These are phyloP conservation scores for Acanthoscelides obtectus DNA, from an alignment of 2,888 invertebrate species.

Conservation along the genomic window DNA sequence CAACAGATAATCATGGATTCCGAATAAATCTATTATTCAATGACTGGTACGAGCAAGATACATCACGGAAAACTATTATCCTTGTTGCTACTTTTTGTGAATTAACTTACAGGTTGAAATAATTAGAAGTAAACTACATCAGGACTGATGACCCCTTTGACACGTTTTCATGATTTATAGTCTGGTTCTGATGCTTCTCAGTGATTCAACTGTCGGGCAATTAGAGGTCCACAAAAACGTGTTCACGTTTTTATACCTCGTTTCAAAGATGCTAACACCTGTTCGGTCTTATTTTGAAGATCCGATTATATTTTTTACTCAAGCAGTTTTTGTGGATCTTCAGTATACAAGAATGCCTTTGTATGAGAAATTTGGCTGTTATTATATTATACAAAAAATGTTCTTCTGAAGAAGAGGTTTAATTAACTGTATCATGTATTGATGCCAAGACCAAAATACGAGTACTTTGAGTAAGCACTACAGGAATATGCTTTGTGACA, in stretches of 20 bases:
- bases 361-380: neutral
- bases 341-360: neutral
- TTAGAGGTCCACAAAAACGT: neutral
- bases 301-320: neutral
- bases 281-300: neutral
- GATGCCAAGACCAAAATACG: too few species aligned
- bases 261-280: neutral
- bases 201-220: neutral
- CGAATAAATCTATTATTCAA: too few species aligned
- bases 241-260: neutral
- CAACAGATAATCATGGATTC: too few species aligned
- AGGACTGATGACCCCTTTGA: slow-evolving; percentile 37
- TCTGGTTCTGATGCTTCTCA: neutral
- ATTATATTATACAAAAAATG: too few species aligned
- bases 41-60: neutral
- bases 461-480: too few species aligned
- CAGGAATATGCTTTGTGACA: too few species aligned
- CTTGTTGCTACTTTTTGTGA: slow-evolving; percentile 2
- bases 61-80: neutral
- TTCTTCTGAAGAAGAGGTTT: too few species aligned
- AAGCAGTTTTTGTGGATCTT: neutral
- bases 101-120: slow-evolving; percentile 27
- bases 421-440: too few species aligned
- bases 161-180: slow-evolving; percentile 35
- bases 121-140: slow-evolving; percentile 36